These are phyloP conservation scores for Boloria selene DNA, from an alignment of 2,888 invertebrate species.

Conservation along the genomic window DNA sequence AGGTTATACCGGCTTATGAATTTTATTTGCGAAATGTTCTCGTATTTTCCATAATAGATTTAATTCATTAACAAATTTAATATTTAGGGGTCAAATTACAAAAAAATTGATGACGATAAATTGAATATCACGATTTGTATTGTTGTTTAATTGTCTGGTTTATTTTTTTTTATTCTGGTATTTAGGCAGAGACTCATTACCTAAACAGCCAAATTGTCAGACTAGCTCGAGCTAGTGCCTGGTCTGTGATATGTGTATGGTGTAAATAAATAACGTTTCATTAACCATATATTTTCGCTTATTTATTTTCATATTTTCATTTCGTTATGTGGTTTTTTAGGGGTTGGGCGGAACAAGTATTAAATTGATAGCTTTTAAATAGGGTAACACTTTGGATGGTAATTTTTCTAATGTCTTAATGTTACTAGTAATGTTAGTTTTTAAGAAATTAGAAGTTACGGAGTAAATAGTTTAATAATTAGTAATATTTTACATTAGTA, in stretches of 20 bases:
- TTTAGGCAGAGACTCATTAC: conserved; percentile 15
- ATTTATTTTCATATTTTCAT: conserved; percentile 21
- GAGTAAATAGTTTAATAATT: not conserved
- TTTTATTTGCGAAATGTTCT: conserved; percentile 1
- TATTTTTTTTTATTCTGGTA: not conserved
- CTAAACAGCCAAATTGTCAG: conserved; percentile 35
- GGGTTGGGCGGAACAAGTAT: conserved; percentile 14
- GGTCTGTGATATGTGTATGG: conserved; percentile 19
- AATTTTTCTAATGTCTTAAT: not conserved
- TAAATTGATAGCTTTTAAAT: conserved; percentile 2
- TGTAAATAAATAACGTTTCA: conserved; percentile 16
- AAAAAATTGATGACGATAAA: too few species aligned
- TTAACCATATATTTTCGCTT: conserved; percentile 13
- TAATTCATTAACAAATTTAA: conserved; percentile 17
- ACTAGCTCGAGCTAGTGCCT: conserved; percentile 11
- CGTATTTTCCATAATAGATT: not conserved
- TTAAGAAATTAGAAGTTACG: not conserved
- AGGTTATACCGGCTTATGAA: not conserved
- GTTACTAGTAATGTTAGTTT: conserved; percentile 1
- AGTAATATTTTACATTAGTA: too few species aligned
- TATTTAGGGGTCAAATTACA: conserved; percentile 1
- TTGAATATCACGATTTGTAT: too few species aligned
- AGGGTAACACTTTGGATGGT: conserved; percentile 12
- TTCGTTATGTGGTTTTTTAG: not conserved
- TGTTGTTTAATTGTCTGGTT: too few species aligned